These are phyloP conservation scores for Tricholaema leucomelas DNA, from an alignment of 2,113 vertebrate species.

Conservation along the genomic window DNA sequence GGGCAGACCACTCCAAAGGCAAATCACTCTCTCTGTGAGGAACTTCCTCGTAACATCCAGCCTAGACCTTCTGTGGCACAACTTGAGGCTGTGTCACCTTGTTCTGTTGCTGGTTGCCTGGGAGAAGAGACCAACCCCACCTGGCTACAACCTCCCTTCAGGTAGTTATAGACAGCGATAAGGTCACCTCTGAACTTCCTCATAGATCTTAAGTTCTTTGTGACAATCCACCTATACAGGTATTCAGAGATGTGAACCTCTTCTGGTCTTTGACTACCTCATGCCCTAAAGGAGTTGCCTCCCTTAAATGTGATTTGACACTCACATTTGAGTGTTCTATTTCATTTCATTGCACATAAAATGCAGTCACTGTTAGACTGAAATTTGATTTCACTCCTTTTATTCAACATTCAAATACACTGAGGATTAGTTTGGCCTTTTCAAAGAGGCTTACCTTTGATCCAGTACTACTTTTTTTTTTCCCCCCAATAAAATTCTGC, in stretches of 20 bases:
- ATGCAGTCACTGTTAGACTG: background rate
- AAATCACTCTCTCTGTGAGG: too few relatives aligned
- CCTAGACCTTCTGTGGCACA: too few relatives aligned
- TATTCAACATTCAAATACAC: background rate
- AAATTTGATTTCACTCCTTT: background rate
- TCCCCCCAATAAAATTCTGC: background rate
- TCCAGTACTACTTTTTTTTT: background rate
- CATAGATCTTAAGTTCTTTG: background rate
- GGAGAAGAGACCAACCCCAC: too few relatives aligned
- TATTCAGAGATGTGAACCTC: background rate
- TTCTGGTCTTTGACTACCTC: background rate
- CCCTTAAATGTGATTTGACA: background rate
- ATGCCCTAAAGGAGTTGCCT: background rate
- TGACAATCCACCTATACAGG: background rate
- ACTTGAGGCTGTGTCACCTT: too few relatives aligned
- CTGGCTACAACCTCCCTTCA: too few relatives aligned
- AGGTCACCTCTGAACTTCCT: too few relatives aligned
- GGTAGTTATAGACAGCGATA: too few relatives aligned
- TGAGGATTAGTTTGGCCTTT: background rate
- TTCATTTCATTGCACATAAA: background rate
- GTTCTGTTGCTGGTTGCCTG: too few relatives aligned
- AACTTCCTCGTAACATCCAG: too few relatives aligned
- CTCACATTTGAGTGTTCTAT: background rate
- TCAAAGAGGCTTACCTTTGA: rapidly evolving
- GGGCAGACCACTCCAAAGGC: too few relatives aligned